A percentile compares a stretch with the other conserved stretches of the same genome.
Conservation (phyloP, 2,888 invertebrate species). For the Agrochola circellaris region DNA sequence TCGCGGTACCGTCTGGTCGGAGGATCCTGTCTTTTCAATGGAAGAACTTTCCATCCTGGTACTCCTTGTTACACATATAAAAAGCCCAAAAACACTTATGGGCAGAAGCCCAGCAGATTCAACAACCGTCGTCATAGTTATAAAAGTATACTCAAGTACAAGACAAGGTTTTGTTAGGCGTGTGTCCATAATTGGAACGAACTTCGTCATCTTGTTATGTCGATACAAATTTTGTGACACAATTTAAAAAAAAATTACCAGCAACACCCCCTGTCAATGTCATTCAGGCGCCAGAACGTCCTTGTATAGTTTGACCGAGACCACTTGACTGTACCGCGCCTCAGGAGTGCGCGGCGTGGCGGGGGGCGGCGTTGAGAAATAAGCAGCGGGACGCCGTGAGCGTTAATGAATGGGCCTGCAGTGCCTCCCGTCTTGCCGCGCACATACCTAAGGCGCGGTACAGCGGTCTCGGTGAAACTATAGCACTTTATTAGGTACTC, state of each 20-base stretch:
- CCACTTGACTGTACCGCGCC: too few relatives aligned
- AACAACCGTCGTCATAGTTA: background rate
- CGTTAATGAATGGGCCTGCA: too few relatives aligned
- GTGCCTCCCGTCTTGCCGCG: too few relatives aligned
- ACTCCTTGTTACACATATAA: background rate
- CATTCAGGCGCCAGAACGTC: background rate
- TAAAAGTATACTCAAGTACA: background rate
- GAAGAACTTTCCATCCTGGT: background rate
- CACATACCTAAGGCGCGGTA: too few relatives aligned
- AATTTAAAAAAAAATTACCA: background rate
- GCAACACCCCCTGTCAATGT: background rate
- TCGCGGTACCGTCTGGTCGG: background rate
- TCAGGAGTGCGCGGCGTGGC: too few relatives aligned
- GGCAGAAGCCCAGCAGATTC: background rate
- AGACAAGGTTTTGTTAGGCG: background rate
- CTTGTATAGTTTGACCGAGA: too few relatives aligned
- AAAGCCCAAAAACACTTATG: background rate
- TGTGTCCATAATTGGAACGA: background rate
- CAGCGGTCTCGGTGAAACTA: too few relatives aligned
- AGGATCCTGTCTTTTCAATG: background rate
- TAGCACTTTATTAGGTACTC: background rate
- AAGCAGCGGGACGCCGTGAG: too few relatives aligned
- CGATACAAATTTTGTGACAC: background rate
- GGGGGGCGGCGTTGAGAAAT: too few relatives aligned
- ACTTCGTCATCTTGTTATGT: background rate